These are phyloP conservation scores for Caenorhabditis tropicalis DNA, from an alignment of 1,140 invertebrate species.

Conservation along the genomic window DNA sequence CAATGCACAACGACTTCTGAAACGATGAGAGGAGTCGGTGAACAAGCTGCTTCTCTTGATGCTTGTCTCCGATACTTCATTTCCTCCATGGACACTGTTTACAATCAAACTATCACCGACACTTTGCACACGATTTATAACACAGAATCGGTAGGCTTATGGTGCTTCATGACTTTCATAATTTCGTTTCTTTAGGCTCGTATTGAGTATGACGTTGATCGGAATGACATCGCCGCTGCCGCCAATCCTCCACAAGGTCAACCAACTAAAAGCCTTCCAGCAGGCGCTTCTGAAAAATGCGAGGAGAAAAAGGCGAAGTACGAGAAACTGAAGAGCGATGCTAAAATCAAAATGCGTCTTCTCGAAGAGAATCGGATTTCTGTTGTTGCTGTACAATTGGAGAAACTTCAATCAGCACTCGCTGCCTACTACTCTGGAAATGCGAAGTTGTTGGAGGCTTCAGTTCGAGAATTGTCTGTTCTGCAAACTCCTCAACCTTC, in stretches of 20 bases:
- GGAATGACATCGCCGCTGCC: constrained; percentile 34
- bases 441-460: constrained; percentile 28
- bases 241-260: neutral
- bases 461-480: constrained; percentile 35
- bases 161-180: neutral
- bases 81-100: constrained; percentile 50
- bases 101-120: constrained; percentile 51
- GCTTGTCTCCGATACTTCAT: constrained; percentile 50
- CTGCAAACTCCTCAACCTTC: constrained; percentile 41
- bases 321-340: constrained; percentile 49
- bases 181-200: neutral
- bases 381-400: constrained; percentile 46
- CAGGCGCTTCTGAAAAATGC: neutral
- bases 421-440: constrained; percentile 52
- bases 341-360: constrained; percentile 46
- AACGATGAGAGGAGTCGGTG: constrained; percentile 38
- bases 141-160: constrained; percentile 29
- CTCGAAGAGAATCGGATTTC: constrained; percentile 52
- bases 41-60: constrained; percentile 18
- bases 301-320: constrained; percentile 43
- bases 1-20: constrained; percentile 39
- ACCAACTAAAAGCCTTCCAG: neutral
- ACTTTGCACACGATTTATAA: constrained; percentile 52
- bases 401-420: constrained; percentile 48
- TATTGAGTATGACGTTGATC: constrained; percentile 51